Percentiles rank a stretch among this genome's conserved stretches.
Evolutionary conservation across 2,797 vertebrate species (phyloP).

Genomic region (Philypnodon macrostomus): DNA sequence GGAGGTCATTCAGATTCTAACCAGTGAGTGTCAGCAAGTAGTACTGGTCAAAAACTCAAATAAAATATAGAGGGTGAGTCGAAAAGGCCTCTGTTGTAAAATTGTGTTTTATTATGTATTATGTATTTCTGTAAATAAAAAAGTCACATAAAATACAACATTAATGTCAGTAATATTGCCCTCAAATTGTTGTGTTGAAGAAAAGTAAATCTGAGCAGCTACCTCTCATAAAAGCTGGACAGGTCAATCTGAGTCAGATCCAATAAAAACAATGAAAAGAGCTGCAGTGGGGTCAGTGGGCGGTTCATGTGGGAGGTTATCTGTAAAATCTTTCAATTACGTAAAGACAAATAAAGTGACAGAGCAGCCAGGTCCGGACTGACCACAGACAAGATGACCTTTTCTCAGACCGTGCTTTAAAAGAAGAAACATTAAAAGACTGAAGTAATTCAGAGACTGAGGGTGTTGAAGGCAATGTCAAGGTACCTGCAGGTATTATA

Average conservation of each 20-base stretch:
- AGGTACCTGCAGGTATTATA: no score
- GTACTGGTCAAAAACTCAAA: slow-evolving; percentile 71
- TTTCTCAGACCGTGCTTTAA: slow-evolving; percentile 8
- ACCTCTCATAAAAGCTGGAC: background rate
- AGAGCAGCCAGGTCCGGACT: slow-evolving; percentile 18
- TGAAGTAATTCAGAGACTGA: no score
- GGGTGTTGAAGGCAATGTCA: no score
- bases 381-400: slow-evolving; percentile 35
- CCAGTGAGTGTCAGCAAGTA: slow-evolving; percentile 73
- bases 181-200: no score
- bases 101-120: no score
- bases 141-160: background rate
- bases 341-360: slow-evolving; percentile 39
- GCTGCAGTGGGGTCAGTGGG: background rate
- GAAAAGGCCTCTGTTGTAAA: slow-evolving; percentile 32
- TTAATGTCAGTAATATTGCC: no score
- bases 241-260: background rate
- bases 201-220: no score
- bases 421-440: background rate
- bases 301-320: slow-evolving; percentile 27
- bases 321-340: slow-evolving; percentile 51
- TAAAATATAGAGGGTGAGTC: no score
- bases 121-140: no score
- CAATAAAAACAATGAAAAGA: background rate
- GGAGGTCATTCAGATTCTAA: slow-evolving; percentile 68